phyloP scores from a whole-genome alignment of 2,797 vertebrate genomes.

The Pogonophryne albipinna region DNA sequence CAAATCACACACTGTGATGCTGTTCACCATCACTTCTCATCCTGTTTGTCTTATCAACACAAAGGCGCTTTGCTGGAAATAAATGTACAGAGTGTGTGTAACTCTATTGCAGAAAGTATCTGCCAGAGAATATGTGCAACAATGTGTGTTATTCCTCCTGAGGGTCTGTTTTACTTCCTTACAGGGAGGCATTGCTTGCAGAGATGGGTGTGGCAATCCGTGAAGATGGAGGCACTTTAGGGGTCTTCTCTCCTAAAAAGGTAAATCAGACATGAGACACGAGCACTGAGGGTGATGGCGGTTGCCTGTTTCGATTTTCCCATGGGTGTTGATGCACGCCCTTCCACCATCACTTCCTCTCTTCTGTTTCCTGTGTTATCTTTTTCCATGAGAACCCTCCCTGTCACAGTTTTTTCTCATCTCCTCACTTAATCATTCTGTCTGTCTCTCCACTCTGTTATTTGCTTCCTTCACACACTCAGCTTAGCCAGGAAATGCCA shows the following conservation, averaged over 20 bases:
- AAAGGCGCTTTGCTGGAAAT: conserved; percentile 19
- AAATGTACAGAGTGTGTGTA: not conserved
- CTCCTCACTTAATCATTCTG: conserved; percentile 38
- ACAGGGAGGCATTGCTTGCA: conserved; percentile 95
- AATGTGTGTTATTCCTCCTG: not conserved
- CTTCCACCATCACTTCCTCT: conserved; percentile 41
- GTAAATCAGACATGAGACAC: conserved; percentile 76
- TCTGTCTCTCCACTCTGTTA: conserved; percentile 60
- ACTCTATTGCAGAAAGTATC: not conserved
- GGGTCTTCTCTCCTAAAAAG: conserved; percentile 99
- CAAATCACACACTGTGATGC: conserved; percentile 37
- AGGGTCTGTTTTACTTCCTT: conserved; percentile 3
- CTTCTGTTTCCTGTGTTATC: conserved; percentile 35
- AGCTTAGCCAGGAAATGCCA: conserved; percentile 86
- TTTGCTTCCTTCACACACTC: conserved; percentile 69
- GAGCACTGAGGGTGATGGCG: not conserved
- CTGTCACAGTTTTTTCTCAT: conserved; percentile 29
- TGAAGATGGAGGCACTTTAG: conserved; percentile 97
- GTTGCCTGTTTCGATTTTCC: conserved; percentile 1
- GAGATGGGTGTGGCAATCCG: conserved; percentile 99
- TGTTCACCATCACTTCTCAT: conserved; percentile 20
- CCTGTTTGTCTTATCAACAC: conserved; percentile 1
- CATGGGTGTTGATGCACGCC: conserved; percentile 30
- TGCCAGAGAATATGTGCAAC: not conserved
- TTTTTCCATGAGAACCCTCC: conserved; percentile 38